phyloP scores from a whole-genome alignment of 2,888 invertebrate genomes.

The Drosophila anomalipes region DNA sequence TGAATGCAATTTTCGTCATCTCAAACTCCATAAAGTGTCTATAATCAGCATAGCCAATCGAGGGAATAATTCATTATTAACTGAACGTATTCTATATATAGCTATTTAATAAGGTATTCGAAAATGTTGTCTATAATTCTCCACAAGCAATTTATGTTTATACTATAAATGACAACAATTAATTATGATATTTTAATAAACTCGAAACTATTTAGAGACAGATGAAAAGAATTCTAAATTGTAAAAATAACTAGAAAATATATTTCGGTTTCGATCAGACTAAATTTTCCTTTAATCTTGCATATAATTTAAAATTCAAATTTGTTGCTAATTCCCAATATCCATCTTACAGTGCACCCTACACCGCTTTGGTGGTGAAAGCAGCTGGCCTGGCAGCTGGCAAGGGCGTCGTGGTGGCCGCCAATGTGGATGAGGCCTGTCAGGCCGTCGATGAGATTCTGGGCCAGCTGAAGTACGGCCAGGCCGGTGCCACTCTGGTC shows the following conservation, averaged over 20 bases:
- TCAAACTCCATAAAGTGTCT: not conserved
- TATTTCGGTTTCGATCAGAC: not conserved
- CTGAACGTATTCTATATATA: not conserved
- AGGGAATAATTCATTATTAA: not conserved
- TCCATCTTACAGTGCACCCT: constrained; percentile 88
- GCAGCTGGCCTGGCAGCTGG: constrained; percentile 98
- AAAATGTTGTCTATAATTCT: not conserved
- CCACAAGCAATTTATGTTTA: not conserved
- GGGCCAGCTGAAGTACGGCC: constrained; percentile 91
- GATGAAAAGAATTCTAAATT: not conserved
- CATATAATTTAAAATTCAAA: not conserved
- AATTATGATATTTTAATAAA: not conserved
- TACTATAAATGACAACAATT: accelerated
- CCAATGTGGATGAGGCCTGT: constrained; percentile 92
- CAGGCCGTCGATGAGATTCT: constrained; percentile 93
- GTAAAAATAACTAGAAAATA: not conserved
- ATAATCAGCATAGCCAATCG: not conserved
- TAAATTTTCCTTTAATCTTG: not conserved
- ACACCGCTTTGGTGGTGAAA: constrained; percentile 95
- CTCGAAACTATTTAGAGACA: too few species aligned
- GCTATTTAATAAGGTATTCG: too few species aligned
- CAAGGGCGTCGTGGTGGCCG: constrained; percentile 97
- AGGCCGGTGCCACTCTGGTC: constrained; percentile 93
- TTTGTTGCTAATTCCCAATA: not conserved
- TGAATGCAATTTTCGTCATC: not conserved